These are phyloP conservation scores for Otolemur crassicaudatus DNA, from an alignment of 2,797 vertebrate species.

Conservation along the genomic window DNA sequence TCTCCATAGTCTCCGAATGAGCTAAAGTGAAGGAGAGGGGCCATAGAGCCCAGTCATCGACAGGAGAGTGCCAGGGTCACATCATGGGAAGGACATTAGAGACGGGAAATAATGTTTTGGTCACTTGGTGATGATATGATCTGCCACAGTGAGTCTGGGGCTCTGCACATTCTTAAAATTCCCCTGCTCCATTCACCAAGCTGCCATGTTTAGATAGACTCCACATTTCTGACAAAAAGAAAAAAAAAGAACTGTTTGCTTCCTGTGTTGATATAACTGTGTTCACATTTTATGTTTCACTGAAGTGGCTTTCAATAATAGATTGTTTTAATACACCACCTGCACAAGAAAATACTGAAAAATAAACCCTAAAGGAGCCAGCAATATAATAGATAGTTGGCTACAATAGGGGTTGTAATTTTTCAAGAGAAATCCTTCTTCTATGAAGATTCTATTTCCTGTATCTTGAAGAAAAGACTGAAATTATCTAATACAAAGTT, in stretches of 20 bases:
- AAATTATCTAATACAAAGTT: not conserved
- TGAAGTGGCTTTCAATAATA: not conserved
- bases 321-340: not conserved
- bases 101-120: accelerated
- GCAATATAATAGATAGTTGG: not conserved
- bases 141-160: too few species aligned
- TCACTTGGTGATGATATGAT: not conserved
- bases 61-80: not conserved
- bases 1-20: too few species aligned
- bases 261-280: not conserved
- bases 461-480: not conserved
- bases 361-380: not conserved
- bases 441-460: not conserved
- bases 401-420: not conserved
- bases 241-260: not conserved
- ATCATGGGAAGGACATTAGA: not conserved
- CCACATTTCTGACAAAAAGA: not conserved
- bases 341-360: not conserved
- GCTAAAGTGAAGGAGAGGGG: not conserved
- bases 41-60: too few species aligned
- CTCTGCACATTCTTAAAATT: not conserved
- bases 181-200: not conserved
- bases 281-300: not conserved
- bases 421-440: slow-evolving; percentile 7
- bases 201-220: not conserved